Evolutionary conservation across 2,797 vertebrate genomes (phyloP), one percentile per base, ranked within the genome.

Genomic region (Diplodus sargus): DNA sequence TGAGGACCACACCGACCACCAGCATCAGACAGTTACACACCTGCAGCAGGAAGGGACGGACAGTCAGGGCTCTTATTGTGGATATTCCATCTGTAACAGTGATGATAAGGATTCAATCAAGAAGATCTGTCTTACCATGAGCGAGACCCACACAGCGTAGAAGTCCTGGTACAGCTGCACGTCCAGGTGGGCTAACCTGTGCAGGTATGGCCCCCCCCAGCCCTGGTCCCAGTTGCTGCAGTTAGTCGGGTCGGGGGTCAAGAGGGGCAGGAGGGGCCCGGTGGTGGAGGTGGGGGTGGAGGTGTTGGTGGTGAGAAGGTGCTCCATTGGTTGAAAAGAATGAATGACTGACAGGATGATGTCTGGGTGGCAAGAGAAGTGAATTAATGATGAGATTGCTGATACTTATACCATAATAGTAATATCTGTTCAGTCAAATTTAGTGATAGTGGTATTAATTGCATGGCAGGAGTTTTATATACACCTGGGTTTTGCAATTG

Each of bases 1-100:
- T 99, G 85, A 99, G 95, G 73, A 94, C 89, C 39, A 98, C 95
- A 0, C 98, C 98, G 0, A 94, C 95, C 67, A 97, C 92, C 89
- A 97, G 97, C 92, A 99, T 98, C 59, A 96, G 74, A 12, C 91
- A 92, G 79, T 99, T 98, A 54, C 85, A 92, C 79, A 91, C 92
- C 92, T 93, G 81, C 60, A 76, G 54, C 25, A 48, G n/a, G 34
- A 17, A 52, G 11, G 13, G 56, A 73, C 0, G n/a, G 14, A 34
- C 47, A 18, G 2, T 25, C 42, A 48, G 2, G 14, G 6, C 25
- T 48, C 12, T 39, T 6, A 42, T 16, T 42, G 2, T 42, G 20
- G 4, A 23, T 53, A 54, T 42, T 62, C 2, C 12, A 47, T 48
- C 28, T 34, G 64, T 17, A 49, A 28, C 7, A 57, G n/a, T n/a